Percentiles rank a stretch among this genome's conserved stretches.
Conservation (phyloP, 2,888 invertebrate genomes). For the Rhogogaster chlorosoma region DNA sequence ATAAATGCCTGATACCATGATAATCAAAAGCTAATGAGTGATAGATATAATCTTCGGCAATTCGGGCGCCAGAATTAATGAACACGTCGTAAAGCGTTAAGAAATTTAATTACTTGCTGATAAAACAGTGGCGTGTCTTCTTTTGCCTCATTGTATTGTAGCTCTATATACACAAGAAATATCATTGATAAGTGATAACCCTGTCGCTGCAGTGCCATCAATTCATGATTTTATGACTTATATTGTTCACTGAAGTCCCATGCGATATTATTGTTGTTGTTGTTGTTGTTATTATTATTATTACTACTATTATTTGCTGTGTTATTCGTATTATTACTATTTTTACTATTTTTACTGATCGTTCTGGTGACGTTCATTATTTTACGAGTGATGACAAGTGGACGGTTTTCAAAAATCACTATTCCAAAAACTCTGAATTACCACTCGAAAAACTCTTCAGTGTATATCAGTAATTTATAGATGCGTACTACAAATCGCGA, state of each 20-base stretch:
- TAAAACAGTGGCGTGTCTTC: slow-evolving; percentile 48
- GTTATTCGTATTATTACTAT: background rate
- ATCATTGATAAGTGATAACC: slow-evolving; percentile 70
- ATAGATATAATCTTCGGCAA: slow-evolving; percentile 7
- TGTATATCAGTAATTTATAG: no score
- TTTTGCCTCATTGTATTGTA: slow-evolving; percentile 39
- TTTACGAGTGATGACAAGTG: background rate
- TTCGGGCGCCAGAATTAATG: slow-evolving; percentile 55
- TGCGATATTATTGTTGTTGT: slow-evolving; percentile 16
- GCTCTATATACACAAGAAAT: slow-evolving; percentile 52
- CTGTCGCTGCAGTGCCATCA: slow-evolving; percentile 69
- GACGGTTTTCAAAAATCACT: background rate
- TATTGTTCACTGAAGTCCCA: slow-evolving; percentile 9
- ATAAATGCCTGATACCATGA: background rate
- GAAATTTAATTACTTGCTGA: slow-evolving; percentile 55
- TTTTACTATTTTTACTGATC: background rate
- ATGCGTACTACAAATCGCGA: background rate
- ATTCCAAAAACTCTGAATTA: background rate
- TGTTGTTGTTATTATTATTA: background rate
- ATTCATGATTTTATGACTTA: slow-evolving; percentile 61
- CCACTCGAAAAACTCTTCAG: background rate
- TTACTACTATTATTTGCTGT: background rate
- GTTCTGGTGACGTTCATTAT: background rate
- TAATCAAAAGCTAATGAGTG: background rate
- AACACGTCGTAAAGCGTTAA: slow-evolving; percentile 52